Evolutionary conservation across 2,888 invertebrate species (phyloP), one percentile per base, ranked within the genome.

Genomic region (Selenia dentaria): DNA sequence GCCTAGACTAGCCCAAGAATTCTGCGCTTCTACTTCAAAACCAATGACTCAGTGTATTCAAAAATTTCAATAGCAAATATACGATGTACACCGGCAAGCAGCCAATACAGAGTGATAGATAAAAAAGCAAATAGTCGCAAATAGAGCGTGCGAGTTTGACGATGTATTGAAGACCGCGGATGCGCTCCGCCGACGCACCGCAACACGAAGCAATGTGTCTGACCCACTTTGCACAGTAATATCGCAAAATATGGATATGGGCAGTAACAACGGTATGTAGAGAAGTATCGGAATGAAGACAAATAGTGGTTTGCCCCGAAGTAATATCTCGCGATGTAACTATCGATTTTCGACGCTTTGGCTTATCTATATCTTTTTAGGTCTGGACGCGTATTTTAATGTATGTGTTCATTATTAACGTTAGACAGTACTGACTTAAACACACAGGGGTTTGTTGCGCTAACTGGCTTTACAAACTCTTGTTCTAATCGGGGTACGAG

Each of bases 101-200:
- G 28, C 29, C 28, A 25, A 31, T 31, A 39, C 36, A 31, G 27
- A 26, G 34, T 54, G 50, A 27, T 40, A 29, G 57, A 66, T 62
- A 66, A 70, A 72, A 69, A 70, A 65, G 60, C 63, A 62, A 71
- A 70, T 61, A 70, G 67, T 58, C 57, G 67, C 65, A 83, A 86
- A 80, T 84, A 82, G 85, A 88, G 83, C 85, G 82, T 86, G 82
- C 67, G 67, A 76, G 79, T 77, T 80, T 72, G 80, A 71, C 77
- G 79, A 74, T 67, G 72, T 75, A 75, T 83, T 79, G 74, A 77
- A 79, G 78, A 76, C 70, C 62, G 69, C 77, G 71, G 69, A 68
- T 72, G 70, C 82, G 85, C 83, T 74, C 68, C 75, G 78, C 62
- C 64, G 75, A 56, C 51, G 40, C 36, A 46, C 44, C 71, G 77